Percentiles rank a stretch among this genome's conserved stretches.
These are phyloP conservation scores for Habroteleia sp. DNA, from an alignment of 2,888 invertebrate species.

Conservation along the genomic window DNA sequence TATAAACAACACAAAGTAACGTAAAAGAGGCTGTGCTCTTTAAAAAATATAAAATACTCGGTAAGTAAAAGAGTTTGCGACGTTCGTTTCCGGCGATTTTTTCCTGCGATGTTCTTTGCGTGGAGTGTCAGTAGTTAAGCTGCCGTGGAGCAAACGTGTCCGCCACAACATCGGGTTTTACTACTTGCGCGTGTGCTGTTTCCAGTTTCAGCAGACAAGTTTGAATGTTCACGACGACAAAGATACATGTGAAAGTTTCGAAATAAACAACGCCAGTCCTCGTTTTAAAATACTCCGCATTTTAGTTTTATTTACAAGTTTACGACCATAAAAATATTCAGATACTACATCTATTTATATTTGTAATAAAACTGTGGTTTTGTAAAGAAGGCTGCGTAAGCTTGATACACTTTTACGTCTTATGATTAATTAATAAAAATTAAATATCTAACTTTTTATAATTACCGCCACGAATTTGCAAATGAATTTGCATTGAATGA, in stretches of 20 bases:
- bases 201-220: conserved; percentile 38
- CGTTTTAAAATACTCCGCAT: conserved; percentile 30
- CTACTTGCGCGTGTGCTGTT: conserved; percentile 51
- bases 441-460: too few species aligned
- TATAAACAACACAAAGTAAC: conserved; percentile 16
- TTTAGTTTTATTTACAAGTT: conserved; percentile 50
- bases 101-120: conserved; percentile 42
- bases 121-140: conserved; percentile 57
- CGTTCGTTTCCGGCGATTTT: conserved; percentile 37
- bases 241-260: conserved; percentile 42
- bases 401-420: too few species aligned
- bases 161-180: conserved; percentile 53
- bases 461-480: too few species aligned
- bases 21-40: conserved; percentile 7
- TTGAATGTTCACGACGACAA: conserved; percentile 52
- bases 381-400: too few species aligned
- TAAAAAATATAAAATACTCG: conserved; percentile 40
- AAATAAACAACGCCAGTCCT: conserved; percentile 42
- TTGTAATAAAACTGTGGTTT: conserved; percentile 28
- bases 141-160: conserved; percentile 58
- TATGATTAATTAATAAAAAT: too few species aligned
- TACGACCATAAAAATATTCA: conserved; percentile 29
- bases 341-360: conserved; percentile 39
- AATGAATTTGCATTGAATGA: too few species aligned
- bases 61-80: conserved; percentile 38